phyloP scores from a whole-genome alignment of 2,888 invertebrate species.

The Acanthoscelides obtectus region DNA sequence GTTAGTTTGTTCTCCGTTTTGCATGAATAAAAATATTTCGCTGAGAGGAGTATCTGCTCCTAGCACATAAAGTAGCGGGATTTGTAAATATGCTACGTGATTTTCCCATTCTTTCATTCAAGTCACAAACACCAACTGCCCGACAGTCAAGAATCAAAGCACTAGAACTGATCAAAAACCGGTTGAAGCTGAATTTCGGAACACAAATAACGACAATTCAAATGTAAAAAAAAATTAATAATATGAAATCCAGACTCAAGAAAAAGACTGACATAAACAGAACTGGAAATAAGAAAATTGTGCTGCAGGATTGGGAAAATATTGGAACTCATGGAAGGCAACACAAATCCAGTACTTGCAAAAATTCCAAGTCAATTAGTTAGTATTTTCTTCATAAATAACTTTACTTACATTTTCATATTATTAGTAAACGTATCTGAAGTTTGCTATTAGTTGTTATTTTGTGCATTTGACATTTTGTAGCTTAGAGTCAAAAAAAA shows the following conservation, averaged over 20 bases:
- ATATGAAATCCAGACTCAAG: slow-evolving; percentile 16
- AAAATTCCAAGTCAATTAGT: slow-evolving; percentile 14
- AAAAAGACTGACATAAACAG: slow-evolving; percentile 15
- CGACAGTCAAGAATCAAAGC: slow-evolving; percentile 12
- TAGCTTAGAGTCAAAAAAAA: too few species aligned
- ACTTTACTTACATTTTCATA: too few species aligned
- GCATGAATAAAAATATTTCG: too few species aligned
- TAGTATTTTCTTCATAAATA: slow-evolving; percentile 4
- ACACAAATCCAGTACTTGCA: slow-evolving; percentile 14
- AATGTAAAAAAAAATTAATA: slow-evolving; percentile 17
- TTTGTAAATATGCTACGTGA: too few species aligned
- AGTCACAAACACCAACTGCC: slow-evolving; percentile 9
- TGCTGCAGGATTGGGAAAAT: slow-evolving; percentile 14
- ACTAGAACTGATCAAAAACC: slow-evolving; percentile 10
- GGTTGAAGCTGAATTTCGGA: slow-evolving; percentile 14
- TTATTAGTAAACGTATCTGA: too few species aligned
- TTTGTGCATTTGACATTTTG: too few species aligned
- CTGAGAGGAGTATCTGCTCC: too few species aligned
- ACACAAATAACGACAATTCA: slow-evolving; percentile 15
- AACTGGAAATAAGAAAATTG: slow-evolving; percentile 17
- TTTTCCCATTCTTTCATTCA: slow-evolving; percentile 8
- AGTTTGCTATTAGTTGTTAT: too few species aligned
- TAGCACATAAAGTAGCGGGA: too few species aligned
- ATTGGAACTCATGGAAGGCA: slow-evolving; percentile 12
- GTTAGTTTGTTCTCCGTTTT: too few species aligned